Evolutionary conservation across 92 coral and sea anemone species (phyloP).

Genomic region (Palythoa grandis): DNA sequence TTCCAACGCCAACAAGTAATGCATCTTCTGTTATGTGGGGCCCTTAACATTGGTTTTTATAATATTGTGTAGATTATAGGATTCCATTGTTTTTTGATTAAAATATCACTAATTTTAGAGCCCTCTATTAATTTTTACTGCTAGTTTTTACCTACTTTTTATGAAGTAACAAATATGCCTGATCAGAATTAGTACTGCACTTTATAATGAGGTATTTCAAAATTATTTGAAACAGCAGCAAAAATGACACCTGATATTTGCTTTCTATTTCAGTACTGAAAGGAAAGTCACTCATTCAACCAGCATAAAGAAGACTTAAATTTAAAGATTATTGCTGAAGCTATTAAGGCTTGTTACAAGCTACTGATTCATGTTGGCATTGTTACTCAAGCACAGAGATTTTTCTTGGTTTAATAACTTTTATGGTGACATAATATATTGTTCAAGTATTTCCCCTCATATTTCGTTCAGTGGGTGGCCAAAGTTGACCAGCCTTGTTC

Average conservation of each 20-base stretch:
- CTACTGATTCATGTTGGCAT: background rate
- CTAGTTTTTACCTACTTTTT: no score
- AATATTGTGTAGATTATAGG: no score
- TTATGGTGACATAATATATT: background rate
- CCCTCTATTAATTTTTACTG: no score
- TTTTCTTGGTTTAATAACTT: background rate
- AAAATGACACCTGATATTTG: slow-evolving; percentile 8
- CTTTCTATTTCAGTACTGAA: slow-evolving; percentile 82
- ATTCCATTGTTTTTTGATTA: no score
- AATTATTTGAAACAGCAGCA: background rate
- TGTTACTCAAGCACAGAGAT: background rate
- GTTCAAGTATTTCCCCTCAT: background rate
- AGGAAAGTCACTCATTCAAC: slow-evolving; percentile 93
- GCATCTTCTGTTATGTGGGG: no score
- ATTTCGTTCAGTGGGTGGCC: background rate
- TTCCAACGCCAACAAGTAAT: no score
- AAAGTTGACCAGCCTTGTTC: background rate
- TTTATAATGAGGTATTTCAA: background rate
- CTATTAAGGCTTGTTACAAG: slow-evolving; percentile 17
- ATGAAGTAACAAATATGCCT: no score
- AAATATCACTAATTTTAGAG: no score
- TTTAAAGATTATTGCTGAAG: slow-evolving; percentile 15
- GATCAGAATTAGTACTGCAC: background rate
- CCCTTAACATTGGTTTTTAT: no score
- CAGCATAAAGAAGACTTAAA: slow-evolving; percentile 70